Conservation (phyloP, 2,797 vertebrate species). For the Crocidura indochinensis region DNA sequence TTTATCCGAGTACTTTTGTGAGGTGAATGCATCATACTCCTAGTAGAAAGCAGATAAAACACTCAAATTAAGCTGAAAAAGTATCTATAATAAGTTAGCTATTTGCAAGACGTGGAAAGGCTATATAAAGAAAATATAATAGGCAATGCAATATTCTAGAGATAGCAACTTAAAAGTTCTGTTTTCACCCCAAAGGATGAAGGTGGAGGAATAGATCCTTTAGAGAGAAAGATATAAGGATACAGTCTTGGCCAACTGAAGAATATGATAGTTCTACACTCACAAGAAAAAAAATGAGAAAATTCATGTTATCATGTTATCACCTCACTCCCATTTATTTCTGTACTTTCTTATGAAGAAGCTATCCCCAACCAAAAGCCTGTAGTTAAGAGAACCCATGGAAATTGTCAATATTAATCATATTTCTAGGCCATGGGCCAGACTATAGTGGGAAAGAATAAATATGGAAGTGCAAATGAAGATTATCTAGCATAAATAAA, state of each 20-base stretch:
- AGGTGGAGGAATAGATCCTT: neutral
- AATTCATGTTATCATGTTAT: neutral
- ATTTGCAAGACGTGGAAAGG: slow-evolving; percentile 7
- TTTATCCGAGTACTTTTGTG: neutral
- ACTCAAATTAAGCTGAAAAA: neutral
- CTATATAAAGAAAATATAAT: neutral
- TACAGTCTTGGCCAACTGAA: neutral
- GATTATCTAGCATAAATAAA: neutral
- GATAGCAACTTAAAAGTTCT: neutral
- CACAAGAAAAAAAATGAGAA: neutral
- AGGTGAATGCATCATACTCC: neutral
- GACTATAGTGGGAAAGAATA: neutral
- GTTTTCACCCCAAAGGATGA: neutral
- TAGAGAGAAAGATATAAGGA: neutral
- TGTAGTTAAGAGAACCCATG: slow-evolving; percentile 1
- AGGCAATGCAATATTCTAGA: neutral
- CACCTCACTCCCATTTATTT: neutral
- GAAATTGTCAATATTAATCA: neutral
- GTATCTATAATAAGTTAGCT: neutral
- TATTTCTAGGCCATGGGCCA: neutral
- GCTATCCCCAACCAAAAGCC: neutral
- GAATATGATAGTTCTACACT: too few relatives aligned
- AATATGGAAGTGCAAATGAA: neutral
- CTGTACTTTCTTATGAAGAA: neutral
- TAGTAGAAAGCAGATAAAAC: neutral